Evolutionary conservation across 2,113 vertebrate genomes (phyloP), one percentile per base, ranked within the genome.

Genomic region (Dendropsophus ebraccatus): DNA sequence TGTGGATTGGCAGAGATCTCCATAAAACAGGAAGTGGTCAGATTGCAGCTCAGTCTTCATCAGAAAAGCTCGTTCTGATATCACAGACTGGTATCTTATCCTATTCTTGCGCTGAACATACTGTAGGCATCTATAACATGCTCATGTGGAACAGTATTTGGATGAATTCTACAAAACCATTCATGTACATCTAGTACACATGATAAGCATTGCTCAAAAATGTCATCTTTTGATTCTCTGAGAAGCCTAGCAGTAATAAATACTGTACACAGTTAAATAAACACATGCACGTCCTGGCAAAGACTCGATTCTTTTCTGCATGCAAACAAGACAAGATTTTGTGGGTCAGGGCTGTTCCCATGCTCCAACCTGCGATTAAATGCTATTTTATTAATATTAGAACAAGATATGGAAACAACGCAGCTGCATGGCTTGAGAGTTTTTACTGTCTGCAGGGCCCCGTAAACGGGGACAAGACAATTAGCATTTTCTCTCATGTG

Each of bases 341-440:
- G 30, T 56, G 56, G 82, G 82, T 83, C 82, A 74, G 23, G 35
- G 35, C 82, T 83, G 28, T 79, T 60, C 54, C 76, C 87, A 84
- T 81, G 67, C 82, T 82, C 73, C 60, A 72, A 70, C 54, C n/a
- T 87, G 50, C 58, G 45, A 28, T 85, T 88, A 80, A 81, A 52
- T 69, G 19, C 60, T 56, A 80, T 30, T 74, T 82, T 87, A 87
- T 88, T 88, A 88, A 78, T 77, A 79, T 79, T 82, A 60, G 45
- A 81, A 23, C 79, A 85, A 52, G 21, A 60, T 25, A 77, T 83
- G 41, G 62, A 49, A 70, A 21, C 21, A 56, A 23, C 37, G 83
- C 84, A 79, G 73, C 84, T 88, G 73, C 65, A 83, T 73, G 69
- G 41, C 70, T 81, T 60, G 52, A 70, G 84, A 79, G 82, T 65